These are phyloP conservation scores for Archaeoteleia sp. DNA, from an alignment of 2,888 invertebrate genomes.

Conservation along the genomic window DNA sequence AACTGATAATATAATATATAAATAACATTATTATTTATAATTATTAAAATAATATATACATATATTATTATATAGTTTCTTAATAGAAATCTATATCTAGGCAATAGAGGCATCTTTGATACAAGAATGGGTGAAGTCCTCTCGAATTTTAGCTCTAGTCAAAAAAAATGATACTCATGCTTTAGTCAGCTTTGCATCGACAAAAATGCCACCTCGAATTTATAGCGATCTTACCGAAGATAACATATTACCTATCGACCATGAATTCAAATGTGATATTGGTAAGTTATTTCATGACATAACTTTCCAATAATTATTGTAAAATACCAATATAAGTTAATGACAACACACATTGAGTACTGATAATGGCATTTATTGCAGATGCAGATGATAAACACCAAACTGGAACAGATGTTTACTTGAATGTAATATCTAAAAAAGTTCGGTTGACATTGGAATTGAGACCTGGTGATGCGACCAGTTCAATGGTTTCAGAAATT, in stretches of 20 bases:
- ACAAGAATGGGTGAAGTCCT: constrained; percentile 76
- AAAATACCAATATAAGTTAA: neutral
- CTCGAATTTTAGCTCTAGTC: constrained; percentile 78
- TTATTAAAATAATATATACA: too few species aligned
- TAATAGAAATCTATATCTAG: constrained; percentile 55
- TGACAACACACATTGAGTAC: neutral
- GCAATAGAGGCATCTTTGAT: constrained; percentile 75
- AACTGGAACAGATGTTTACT: constrained; percentile 76
- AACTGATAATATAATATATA: too few species aligned
- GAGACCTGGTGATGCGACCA: constrained; percentile 79
- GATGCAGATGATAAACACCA: constrained; percentile 77
- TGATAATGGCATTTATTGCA: constrained; percentile 57
- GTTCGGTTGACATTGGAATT: constrained; percentile 77
- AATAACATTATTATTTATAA: too few species aligned
- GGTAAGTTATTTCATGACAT: constrained; percentile 75
- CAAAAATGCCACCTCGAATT: constrained; percentile 81
- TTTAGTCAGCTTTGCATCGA: constrained; percentile 77
- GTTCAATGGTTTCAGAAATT: constrained; percentile 84
- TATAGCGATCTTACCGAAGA: constrained; percentile 88
- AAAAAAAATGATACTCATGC: constrained; percentile 78
- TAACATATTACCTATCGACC: constrained; percentile 87
- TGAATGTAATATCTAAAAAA: constrained; percentile 77
- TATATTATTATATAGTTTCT: too few species aligned
- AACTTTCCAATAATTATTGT: too few species aligned
- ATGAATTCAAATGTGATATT: constrained; percentile 85